Conservation (phyloP, 1,140 invertebrate genomes). For the Euura saliciscinereae region DNA sequence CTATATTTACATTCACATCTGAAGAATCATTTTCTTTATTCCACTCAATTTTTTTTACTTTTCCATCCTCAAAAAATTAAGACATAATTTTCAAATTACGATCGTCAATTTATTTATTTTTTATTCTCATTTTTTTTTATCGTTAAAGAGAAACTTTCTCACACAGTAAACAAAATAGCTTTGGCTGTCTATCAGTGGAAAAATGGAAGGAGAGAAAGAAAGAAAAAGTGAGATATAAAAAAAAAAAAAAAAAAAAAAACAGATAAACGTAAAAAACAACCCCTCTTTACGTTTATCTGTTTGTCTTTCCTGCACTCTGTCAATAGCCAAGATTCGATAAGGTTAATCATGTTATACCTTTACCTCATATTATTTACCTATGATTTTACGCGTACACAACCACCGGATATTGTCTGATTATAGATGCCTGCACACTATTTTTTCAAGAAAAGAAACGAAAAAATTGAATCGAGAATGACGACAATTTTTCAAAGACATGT, state of each 20-base stretch:
- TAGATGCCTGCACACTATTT: too few species aligned
- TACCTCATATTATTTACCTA: background rate
- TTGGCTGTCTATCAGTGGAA: background rate
- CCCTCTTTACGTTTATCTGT: constrained; percentile 3
- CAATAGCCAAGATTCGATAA: background rate
- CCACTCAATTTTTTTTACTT: too few species aligned
- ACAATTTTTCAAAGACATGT: too few species aligned
- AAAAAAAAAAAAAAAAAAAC: constrained; percentile 12
- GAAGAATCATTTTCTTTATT: too few species aligned
- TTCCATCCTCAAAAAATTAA: too few species aligned
- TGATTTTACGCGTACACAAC: constrained; percentile 3
- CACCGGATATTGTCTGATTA: background rate
- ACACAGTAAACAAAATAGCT: background rate
- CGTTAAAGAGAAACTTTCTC: background rate
- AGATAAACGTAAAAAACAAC: background rate
- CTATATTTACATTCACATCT: too few species aligned
- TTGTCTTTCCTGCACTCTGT: background rate
- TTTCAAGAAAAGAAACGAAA: too few species aligned
- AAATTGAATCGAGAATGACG: too few species aligned
- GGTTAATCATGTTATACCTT: background rate
- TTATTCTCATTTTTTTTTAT: too few species aligned
- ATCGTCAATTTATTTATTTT: too few species aligned
- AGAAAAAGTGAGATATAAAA: constrained; percentile 8
- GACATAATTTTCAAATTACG: too few species aligned
- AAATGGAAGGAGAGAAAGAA: constrained; percentile 7